Conservation (phyloP, 2,797 vertebrate genomes). For the Anisognathus igniventris region DNA sequence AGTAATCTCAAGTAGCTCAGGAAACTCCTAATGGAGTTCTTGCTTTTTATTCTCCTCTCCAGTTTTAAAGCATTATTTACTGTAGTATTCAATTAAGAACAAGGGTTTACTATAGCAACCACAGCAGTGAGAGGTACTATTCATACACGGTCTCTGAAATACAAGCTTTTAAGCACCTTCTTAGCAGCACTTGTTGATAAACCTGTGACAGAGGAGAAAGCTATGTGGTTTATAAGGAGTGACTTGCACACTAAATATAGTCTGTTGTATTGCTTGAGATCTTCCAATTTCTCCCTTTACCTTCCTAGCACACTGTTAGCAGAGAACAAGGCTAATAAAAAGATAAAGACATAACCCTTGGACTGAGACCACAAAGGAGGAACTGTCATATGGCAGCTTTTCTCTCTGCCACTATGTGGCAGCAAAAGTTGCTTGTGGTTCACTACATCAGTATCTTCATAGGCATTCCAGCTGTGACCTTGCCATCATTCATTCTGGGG, state of each 20-base stretch:
- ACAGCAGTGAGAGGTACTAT: constrained; percentile 44
- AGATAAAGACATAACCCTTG: background rate
- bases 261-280: background rate
- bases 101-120: constrained; percentile 70
- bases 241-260: constrained; percentile 2
- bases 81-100: constrained; percentile 67
- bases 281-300: background rate
- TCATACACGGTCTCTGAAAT: constrained; percentile 37
- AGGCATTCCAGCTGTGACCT: constrained; percentile 56
- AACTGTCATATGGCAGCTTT: background rate
- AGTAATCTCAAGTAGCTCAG: constrained; percentile 58
- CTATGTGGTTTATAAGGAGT: background rate
- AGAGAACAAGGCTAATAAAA: background rate
- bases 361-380: background rate
- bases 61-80: constrained; percentile 71
- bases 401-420: constrained; percentile 40
- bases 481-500: constrained; percentile 16
- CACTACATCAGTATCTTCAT: background rate
- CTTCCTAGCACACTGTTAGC: background rate
- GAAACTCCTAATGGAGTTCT: constrained; percentile 15
- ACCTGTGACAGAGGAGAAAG: constrained; percentile 14
- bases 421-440: constrained; percentile 25
- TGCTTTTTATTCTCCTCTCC: constrained; percentile 32
- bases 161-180: constrained; percentile 54
- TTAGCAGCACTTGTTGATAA: constrained; percentile 63